Conservation (phyloP, 2,113 vertebrate species). For the Platichthys flesus region DNA sequence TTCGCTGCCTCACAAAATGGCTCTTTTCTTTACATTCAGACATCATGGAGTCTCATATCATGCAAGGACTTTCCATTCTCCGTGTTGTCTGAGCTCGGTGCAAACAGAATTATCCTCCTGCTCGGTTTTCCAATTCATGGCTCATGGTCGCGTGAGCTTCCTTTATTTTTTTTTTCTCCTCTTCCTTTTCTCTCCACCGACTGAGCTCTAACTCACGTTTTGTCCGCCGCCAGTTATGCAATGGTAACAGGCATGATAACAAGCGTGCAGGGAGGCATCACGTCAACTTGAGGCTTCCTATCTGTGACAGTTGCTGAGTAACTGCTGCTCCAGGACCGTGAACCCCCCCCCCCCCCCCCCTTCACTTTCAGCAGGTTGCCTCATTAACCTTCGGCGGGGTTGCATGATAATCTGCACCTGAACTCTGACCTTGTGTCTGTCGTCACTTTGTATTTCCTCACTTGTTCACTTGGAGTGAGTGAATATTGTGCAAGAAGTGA, state of each 20-base stretch:
- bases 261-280: conserved; percentile 69
- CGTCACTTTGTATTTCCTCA: conserved; percentile 7
- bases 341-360: background rate
- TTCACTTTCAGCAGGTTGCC: conserved; percentile 11
- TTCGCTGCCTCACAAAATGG: conserved; percentile 72
- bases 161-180: background rate
- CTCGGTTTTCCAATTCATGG: background rate
- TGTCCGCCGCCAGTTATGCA: conserved; percentile 67
- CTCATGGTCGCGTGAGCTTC: conserved; percentile 12
- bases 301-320: conserved; percentile 68
- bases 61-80: conserved; percentile 20
- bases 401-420: conserved; percentile 18
- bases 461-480: background rate
- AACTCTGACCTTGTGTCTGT: conserved; percentile 29
- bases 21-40: conserved; percentile 64
- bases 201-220: conserved; percentile 51
- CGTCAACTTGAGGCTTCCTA: conserved; percentile 63
- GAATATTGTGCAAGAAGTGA: conserved; percentile 1
- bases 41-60: conserved; percentile 65
- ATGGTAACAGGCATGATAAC: conserved; percentile 64
- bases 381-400: conserved; percentile 23
- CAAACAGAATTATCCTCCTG: conserved; percentile 5
- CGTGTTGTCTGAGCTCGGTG: conserved; percentile 18
- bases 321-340: conserved; percentile 42
- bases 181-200: conserved; percentile 4